A percentile compares a stretch with the other conserved stretches of the same genome.
Conservation (phyloP, 2,797 vertebrate genomes). For the Eutrigla gurnardus region DNA sequence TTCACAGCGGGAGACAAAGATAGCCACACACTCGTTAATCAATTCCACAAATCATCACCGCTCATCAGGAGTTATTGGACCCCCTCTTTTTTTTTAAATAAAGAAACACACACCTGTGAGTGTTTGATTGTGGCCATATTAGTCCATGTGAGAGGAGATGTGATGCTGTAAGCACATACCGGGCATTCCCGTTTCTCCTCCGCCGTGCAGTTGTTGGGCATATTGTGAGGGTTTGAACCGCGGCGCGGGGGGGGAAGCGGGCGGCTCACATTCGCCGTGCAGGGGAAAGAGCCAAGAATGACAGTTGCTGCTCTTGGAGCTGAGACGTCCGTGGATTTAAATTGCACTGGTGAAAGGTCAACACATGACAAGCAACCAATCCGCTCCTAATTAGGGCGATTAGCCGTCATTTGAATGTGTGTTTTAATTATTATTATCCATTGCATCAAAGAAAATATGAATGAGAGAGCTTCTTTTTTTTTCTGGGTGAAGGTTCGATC, state of each 20-base stretch:
- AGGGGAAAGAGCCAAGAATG: conserved; percentile 86
- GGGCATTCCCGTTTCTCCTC: conserved; percentile 88
- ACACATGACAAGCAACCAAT: conserved; percentile 70
- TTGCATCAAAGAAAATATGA: conserved; percentile 15
- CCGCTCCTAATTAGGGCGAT: conserved; percentile 69
- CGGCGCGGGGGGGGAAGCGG: conserved; percentile 64
- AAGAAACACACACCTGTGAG: too few relatives aligned
- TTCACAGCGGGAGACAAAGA: neutral
- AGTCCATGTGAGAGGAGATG: conserved; percentile 85
- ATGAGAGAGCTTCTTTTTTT: conserved; percentile 6
- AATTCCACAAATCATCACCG: neutral
- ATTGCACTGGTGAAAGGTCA: conserved; percentile 81
- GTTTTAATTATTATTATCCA: conserved; percentile 16
- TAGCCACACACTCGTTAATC: neutral
- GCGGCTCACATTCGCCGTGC: conserved; percentile 84
- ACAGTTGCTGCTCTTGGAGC: conserved; percentile 91
- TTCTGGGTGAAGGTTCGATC: neutral
- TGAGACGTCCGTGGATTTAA: conserved; percentile 86
- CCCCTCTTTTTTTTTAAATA: too few relatives aligned
- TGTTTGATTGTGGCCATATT: conserved; percentile 81
- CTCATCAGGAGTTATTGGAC: too few relatives aligned
- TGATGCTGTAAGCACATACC: conserved; percentile 89
- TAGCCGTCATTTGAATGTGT: conserved; percentile 56
- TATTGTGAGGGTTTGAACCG: conserved; percentile 88
- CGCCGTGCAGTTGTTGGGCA: conserved; percentile 92